A percentile compares a stretch with the other conserved stretches of the same genome.
Conservation (phyloP, 2,888 invertebrate genomes). For the Augochlorella aurata region DNA sequence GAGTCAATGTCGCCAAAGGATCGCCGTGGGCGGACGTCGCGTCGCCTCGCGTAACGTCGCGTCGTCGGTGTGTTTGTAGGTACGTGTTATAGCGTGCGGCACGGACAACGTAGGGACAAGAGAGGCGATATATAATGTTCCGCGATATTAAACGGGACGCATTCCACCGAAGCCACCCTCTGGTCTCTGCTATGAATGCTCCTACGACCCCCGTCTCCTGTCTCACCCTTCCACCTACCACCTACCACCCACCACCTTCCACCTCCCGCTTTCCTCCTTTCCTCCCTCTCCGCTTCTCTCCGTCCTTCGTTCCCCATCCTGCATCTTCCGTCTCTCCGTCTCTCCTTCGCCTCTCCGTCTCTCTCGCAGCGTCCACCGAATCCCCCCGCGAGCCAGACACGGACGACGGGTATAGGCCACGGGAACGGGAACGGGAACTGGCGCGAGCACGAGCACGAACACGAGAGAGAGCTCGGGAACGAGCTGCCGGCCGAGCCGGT, state of each 20-base stretch:
- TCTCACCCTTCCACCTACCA: slow-evolving; percentile 53
- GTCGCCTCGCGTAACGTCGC: slow-evolving; percentile 20
- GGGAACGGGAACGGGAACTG: too few species aligned
- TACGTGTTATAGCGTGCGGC: slow-evolving; percentile 66
- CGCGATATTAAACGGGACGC: slow-evolving; percentile 82
- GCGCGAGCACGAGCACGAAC: too few species aligned
- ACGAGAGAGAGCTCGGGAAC: slow-evolving; percentile 26
- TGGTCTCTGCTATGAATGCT: slow-evolving; percentile 79
- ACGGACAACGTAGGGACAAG: slow-evolving; percentile 77
- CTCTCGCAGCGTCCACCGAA: background rate
- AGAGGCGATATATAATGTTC: slow-evolving; percentile 82
- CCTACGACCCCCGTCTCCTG: slow-evolving; percentile 73
- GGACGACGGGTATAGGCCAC: background rate
- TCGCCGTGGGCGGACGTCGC: slow-evolving; percentile 28
- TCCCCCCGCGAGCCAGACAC: slow-evolving; percentile 54
- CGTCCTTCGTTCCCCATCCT: background rate
- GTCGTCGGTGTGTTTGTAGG: slow-evolving; percentile 44
- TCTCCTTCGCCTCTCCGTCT: background rate
- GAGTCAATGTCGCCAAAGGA: slow-evolving; percentile 53
- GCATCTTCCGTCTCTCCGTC: background rate
- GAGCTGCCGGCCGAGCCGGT: slow-evolving; percentile 8
- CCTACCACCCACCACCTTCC: background rate
- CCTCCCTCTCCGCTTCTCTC: background rate
- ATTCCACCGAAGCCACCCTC: slow-evolving; percentile 81
- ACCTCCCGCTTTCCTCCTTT: slow-evolving; percentile 30